Percentiles rank a stretch among this genome's conserved stretches.
These are phyloP conservation scores for Bradypodion ventrale DNA, from an alignment of 2,797 vertebrate species.

Conservation along the genomic window DNA sequence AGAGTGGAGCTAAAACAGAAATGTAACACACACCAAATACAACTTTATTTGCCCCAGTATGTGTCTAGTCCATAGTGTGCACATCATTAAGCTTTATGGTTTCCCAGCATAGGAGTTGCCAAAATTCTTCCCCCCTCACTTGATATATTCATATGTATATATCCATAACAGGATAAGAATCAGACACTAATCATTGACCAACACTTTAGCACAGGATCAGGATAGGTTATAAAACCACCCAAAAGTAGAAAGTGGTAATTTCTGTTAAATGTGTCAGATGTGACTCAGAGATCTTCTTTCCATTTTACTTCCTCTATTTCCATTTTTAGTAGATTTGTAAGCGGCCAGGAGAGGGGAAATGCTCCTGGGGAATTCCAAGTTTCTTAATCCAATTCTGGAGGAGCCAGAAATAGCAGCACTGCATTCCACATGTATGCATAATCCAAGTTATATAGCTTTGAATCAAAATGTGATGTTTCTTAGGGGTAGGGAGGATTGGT, in stretches of 20 bases:
- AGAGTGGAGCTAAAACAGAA: background rate
- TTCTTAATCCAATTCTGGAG: slow-evolving; percentile 57
- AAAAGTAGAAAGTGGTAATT: slow-evolving; percentile 44
- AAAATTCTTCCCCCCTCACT: slow-evolving; percentile 35
- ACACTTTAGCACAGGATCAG: slow-evolving; percentile 45
- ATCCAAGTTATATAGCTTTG: slow-evolving; percentile 68
- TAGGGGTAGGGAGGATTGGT: slow-evolving; percentile 50
- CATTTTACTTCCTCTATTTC: slow-evolving; percentile 64
- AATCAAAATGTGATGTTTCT: slow-evolving; percentile 67
- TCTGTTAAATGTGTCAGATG: slow-evolving; percentile 62
- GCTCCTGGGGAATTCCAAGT: slow-evolving; percentile 69
- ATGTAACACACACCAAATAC: background rate
- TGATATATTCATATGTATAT: slow-evolving; percentile 29
- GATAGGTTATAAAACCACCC: slow-evolving; percentile 52
- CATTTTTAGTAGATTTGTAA: slow-evolving; percentile 67
- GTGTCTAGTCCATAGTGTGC: background rate
- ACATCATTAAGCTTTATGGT: slow-evolving; percentile 20
- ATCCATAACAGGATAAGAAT: slow-evolving; percentile 68
- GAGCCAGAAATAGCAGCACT: slow-evolving; percentile 63
- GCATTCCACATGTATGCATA: slow-evolving; percentile 69
- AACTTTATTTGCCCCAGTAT: background rate
- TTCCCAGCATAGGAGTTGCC: slow-evolving; percentile 27
- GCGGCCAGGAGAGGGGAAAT: slow-evolving; percentile 64
- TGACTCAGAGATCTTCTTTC: slow-evolving; percentile 67
- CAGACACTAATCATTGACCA: slow-evolving; percentile 62